These are phyloP conservation scores for Psittacula cyanocephala DNA, from an alignment of 2,113 vertebrate genomes.

Conservation along the genomic window DNA sequence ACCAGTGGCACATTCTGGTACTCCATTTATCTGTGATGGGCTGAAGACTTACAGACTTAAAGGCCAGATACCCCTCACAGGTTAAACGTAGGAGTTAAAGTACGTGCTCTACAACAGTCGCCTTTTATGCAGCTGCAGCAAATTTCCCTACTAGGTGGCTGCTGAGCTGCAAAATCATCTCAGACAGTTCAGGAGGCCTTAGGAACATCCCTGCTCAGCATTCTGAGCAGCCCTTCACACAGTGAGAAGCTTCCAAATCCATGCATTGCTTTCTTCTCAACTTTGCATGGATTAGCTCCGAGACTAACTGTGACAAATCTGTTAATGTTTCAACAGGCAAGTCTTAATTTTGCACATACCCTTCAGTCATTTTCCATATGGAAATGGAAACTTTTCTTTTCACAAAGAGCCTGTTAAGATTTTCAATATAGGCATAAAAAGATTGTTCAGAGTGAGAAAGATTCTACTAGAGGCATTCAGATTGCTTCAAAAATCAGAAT, in stretches of 20 bases:
- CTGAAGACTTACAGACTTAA: background rate
- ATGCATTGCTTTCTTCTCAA: background rate
- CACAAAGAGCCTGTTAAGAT: slow-evolving; percentile 12
- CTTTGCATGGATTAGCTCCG: background rate
- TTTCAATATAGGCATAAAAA: slow-evolving; percentile 27
- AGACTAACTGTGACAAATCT: slow-evolving; percentile 53
- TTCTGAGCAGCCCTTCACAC: background rate
- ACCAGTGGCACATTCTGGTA: background rate
- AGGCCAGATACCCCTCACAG: background rate
- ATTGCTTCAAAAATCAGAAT: background rate
- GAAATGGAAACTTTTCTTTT: background rate
- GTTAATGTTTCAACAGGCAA: slow-evolving; percentile 63
- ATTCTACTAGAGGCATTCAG: background rate
- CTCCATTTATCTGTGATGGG: background rate
- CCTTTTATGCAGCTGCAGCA: fast-evolving
- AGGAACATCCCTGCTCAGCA: background rate
- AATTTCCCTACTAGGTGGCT: background rate
- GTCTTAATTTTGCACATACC: slow-evolving; percentile 33
- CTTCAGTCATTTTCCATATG: slow-evolving; percentile 63
- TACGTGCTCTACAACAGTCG: background rate
- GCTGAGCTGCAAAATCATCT: background rate
- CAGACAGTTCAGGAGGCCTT: background rate
- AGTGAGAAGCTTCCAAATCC: background rate
- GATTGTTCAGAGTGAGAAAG: background rate
- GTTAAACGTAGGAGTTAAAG: background rate